Base-by-base conservation (phyloP, 2,888 invertebrate species). In the Piscicola geometra region DNA sequence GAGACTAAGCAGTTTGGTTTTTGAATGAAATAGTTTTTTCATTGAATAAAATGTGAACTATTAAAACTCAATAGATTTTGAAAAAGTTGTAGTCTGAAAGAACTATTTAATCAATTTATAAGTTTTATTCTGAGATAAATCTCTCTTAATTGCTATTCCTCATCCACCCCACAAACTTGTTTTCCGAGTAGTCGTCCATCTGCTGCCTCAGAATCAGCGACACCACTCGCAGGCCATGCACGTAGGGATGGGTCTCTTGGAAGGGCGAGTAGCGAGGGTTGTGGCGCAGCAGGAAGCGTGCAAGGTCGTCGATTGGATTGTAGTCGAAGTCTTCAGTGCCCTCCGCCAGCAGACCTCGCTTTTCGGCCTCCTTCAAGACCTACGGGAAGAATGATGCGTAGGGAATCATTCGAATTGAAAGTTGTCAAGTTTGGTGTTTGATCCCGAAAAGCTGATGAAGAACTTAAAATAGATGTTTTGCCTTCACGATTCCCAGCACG, bases 241-340 rank as follows among this genome's bases (percentile, higher is more conserved):
- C 83, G 80, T 86, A 86, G 0, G 85, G 84, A 35, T 85, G 85
- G 3, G 84, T 83, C 77, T 85, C 85, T n/a, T 83, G 81, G 77
- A 85, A 84, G 77, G 85, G 85, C 77, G 84, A 83, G 78, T 83
- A 85, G 75, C 81, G 79, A 33, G 86, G 86, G 78, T 86, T 86
- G 79, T 86, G 85, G 76, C 85, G 81, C 83, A 86, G 82, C 71
- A 86, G 78, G 79, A 84, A 85, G 78, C 85, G 84, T 15, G 85
- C 86, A 28, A 86, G 78, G 78, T 81, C 85, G 79, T 86, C 85
- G 30, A 86, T 80, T 5, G 86, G 86, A 77, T 86, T 86, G 79
- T 86, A 86, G 76, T 84, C 82, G 25, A 82, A 81, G 76, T 84
- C 83, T 32, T 74, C 76, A 9, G 77, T 78, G 75, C 80, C 81